A percentile compares a stretch with the other conserved stretches of the same genome.
phyloP scores from a whole-genome alignment of 1,140 invertebrate species.

The Ganaspis sp. region DNA sequence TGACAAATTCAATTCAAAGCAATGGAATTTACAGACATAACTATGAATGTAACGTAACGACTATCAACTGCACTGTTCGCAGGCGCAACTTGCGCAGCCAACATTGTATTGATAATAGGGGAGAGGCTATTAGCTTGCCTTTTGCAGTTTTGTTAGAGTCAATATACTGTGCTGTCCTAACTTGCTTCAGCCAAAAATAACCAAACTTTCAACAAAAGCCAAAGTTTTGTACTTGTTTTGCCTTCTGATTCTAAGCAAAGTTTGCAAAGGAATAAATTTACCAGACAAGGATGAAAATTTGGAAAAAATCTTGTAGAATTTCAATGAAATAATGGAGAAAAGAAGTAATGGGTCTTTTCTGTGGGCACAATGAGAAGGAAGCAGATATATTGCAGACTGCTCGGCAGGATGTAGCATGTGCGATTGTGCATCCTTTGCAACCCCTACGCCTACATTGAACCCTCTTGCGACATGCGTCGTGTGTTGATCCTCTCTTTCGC shows the following conservation, averaged over 20 bases:
- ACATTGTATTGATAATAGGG: background rate
- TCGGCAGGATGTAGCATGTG: no score
- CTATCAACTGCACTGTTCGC: constrained; percentile 7
- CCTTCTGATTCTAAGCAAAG: no score
- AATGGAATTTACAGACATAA: background rate
- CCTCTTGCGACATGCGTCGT: constrained; percentile 18
- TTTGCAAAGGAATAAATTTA: no score
- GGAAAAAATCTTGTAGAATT: no score
- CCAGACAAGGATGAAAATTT: no score
- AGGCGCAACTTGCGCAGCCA: constrained; percentile 6
- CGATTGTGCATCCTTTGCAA: background rate
- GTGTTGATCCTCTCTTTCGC: constrained; percentile 4
- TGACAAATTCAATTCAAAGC: background rate
- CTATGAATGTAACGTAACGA: no score
- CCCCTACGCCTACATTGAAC: background rate
- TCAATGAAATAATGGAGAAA: no score
- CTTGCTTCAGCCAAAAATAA: background rate
- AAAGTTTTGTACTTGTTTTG: no score
- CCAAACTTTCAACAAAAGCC: no score
- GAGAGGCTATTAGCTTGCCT: background rate
- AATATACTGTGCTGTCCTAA: background rate
- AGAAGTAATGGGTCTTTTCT: no score
- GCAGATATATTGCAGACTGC: no score
- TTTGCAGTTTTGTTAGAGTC: background rate
- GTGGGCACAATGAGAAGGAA: no score